Conservation (phyloP, 1,140 invertebrate species). For the Brachionus koreanus region DNA sequence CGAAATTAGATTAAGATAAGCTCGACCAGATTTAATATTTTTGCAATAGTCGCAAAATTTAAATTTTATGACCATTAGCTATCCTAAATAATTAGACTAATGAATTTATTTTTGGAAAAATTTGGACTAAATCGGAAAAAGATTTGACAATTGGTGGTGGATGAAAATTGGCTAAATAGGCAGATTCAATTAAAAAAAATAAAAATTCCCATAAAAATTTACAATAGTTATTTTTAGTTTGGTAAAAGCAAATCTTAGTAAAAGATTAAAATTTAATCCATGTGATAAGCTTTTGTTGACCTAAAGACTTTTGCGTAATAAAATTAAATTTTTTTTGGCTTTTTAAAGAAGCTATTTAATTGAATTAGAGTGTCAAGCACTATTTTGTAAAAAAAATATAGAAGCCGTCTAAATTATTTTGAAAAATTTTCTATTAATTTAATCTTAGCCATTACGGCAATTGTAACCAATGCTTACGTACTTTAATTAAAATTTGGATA, state of each 20-base stretch:
- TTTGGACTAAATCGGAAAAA: not conserved
- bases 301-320: not conserved
- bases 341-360: not conserved
- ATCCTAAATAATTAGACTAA: not conserved
- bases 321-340: not conserved
- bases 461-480: not conserved
- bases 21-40: not conserved
- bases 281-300: not conserved
- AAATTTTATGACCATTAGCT: not conserved
- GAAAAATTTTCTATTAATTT: not conserved
- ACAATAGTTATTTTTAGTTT: not conserved
- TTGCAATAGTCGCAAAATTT: slow-evolving; percentile 25
- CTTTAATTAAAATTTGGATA: not conserved
- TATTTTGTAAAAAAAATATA: not conserved
- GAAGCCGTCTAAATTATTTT: not conserved
- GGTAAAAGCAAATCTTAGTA: not conserved
- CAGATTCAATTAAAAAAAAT: not conserved
- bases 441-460: not conserved
- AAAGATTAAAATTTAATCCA: not conserved
- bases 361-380: not conserved
- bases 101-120: not conserved
- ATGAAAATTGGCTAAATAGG: not conserved
- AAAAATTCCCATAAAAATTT: not conserved
- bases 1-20: not conserved
- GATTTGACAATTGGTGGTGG: not conserved